Evolutionary conservation across 2,113 vertebrate species (phyloP), one percentile per base, ranked within the genome.

Genomic region (Gorilla gorilla): DNA sequence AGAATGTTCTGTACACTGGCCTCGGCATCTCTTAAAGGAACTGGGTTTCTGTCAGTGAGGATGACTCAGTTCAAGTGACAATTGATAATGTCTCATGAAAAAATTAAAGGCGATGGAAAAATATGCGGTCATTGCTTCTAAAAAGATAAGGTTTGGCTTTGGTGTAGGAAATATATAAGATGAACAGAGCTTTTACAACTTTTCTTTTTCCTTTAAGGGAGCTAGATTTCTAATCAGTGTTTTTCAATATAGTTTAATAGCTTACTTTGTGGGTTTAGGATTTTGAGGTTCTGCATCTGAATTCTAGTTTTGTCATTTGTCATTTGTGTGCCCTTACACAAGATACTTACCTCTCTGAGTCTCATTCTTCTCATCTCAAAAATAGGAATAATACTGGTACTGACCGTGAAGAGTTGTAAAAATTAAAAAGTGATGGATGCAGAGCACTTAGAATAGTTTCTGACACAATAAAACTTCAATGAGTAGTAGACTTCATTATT

Each of bases 11-110:
- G 66, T 72, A 95, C 13, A 18, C n/a, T n/a, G 66, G 95, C 55
- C 59, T 96, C 89, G 0, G 85, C 55, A 93, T 93, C 90, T 90
- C 88, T 95, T 97, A 66, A 68, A 96, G 97, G 52, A 97, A 86
- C 61, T 93, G 92, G 59, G 96, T 82, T 98, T 92, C 92, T 98
- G 72, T 98, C 76, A 32, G 57, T 90, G 96, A 93, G 94, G 97
- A 25, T 3, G 5, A 48, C 85, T 95, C 14, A 7, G 1, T 96
- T 93, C 94, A 93, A 61, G 35, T 40, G 79, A 96, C 85, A 95
- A 83, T 59, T 86, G 90, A 72, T 6, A 5, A 75, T 78, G 72
- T 81, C 85, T 75, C 8, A 0, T 88, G 61, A n/a, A 86, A 88
- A 97, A 97, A 95, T 95, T 82, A 97, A 94, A 93, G 86, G 72